phyloP scores from a whole-genome alignment of 2,113 vertebrate genomes.

The Bostrychus sinensis region DNA sequence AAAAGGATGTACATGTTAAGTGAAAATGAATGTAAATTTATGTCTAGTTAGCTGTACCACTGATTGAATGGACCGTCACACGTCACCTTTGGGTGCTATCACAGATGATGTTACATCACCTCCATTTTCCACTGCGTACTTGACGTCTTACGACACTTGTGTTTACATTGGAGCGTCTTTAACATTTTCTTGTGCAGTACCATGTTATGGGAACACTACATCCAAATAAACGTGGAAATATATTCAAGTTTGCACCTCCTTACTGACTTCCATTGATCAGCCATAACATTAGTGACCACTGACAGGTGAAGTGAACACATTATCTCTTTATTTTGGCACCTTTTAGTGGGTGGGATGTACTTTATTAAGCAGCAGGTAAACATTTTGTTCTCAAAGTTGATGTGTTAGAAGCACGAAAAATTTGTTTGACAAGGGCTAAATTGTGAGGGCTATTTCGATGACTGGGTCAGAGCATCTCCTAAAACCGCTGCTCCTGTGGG shows the following conservation, averaged over 20 bases:
- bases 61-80: conserved; percentile 32
- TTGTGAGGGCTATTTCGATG: too few species aligned
- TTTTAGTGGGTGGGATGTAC: too few species aligned
- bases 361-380: too few species aligned
- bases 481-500: too few species aligned
- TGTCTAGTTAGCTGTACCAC: conserved; percentile 44
- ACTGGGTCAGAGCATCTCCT: too few species aligned
- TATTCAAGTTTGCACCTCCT: conserved; percentile 42
- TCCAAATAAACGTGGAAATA: conserved; percentile 41
- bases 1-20: conserved; percentile 31
- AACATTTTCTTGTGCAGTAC: conserved; percentile 44
- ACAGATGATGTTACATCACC: conserved; percentile 40
- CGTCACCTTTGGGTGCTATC: conserved; percentile 27
- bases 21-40: conserved; percentile 62
- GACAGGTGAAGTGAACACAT: too few species aligned
- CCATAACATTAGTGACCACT: too few species aligned
- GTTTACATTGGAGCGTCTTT: conserved; percentile 60
- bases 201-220: conserved; percentile 24
- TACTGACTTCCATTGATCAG: conserved; percentile 5
- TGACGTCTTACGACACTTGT: conserved; percentile 54
- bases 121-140: conserved; percentile 46
- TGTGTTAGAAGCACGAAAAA: too few species aligned
- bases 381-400: too few species aligned
- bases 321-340: too few species aligned
- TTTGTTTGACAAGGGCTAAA: too few species aligned